Percentiles rank a stretch among this genome's conserved stretches.
Evolutionary conservation across 2,797 vertebrate genomes (phyloP).

Genomic region (Taenioides sp.): DNA sequence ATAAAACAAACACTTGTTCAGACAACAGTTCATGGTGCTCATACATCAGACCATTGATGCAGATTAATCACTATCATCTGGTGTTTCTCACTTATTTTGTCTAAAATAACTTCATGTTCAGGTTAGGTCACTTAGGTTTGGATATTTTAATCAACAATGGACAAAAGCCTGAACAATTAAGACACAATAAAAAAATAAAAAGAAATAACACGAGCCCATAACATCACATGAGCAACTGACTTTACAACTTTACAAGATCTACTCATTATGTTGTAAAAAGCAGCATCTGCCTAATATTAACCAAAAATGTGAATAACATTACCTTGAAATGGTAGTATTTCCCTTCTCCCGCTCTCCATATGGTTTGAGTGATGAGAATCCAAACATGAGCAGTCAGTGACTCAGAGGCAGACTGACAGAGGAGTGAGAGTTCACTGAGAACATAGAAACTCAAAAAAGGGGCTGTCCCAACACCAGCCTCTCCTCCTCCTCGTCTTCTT

Average conservation of each 20-base stretch:
- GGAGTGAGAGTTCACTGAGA: slow-evolving; percentile 42
- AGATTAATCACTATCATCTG: slow-evolving; percentile 52
- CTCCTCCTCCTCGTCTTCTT: slow-evolving; percentile 8
- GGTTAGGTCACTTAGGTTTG: slow-evolving; percentile 10
- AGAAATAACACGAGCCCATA: background rate
- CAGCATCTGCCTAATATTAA: background rate
- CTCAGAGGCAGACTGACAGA: slow-evolving; percentile 54
- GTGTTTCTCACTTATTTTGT: slow-evolving; percentile 39
- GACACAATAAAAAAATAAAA: no score
- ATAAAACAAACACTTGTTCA: background rate
- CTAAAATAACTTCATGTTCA: slow-evolving; percentile 53
- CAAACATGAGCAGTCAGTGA: slow-evolving; percentile 38
- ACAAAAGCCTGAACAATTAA: background rate
- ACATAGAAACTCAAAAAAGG: slow-evolving; percentile 55
- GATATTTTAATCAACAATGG: slow-evolving; percentile 32
- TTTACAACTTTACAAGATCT: background rate
- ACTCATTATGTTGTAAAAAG: background rate
- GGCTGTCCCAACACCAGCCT: slow-evolving; percentile 49
- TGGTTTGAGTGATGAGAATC: slow-evolving; percentile 51
- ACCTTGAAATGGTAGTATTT: slow-evolving; percentile 51
- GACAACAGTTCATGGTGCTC: background rate
- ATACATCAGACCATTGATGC: slow-evolving; percentile 1
- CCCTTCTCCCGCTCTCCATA: slow-evolving; percentile 36
- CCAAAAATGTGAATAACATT: slow-evolving; percentile 20
- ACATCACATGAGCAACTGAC: background rate